Conservation (phyloP, 2,113 vertebrate genomes). For the Cottus gobio region DNA sequence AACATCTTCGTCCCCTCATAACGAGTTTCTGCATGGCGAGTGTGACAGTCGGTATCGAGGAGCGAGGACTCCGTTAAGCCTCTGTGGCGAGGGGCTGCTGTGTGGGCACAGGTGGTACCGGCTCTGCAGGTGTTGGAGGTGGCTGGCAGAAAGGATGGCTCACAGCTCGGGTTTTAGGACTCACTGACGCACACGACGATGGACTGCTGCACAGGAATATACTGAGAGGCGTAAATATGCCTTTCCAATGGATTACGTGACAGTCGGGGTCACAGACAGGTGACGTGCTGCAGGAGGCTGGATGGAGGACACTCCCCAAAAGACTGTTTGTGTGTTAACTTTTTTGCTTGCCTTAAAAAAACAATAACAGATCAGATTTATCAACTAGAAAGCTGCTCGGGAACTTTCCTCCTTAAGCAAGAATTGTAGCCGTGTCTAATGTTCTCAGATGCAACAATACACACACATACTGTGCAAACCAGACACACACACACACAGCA, state of each 20-base stretch:
- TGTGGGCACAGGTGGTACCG: constrained; percentile 49
- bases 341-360: background rate
- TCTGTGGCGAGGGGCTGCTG: constrained; percentile 24
- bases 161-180: constrained; percentile 39
- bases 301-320: background rate
- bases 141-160: constrained; percentile 27
- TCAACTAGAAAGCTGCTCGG: background rate
- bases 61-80: constrained; percentile 40
- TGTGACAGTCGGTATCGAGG: constrained; percentile 13
- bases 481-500: background rate
- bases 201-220: background rate
- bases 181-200: constrained; percentile 11
- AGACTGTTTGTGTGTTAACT: background rate
- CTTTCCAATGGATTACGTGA: background rate
- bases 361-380: background rate
- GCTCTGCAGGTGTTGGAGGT: constrained; percentile 44
- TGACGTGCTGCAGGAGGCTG: background rate
- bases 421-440: constrained; percentile 16
- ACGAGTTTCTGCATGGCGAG: background rate
- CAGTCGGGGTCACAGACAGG: constrained; percentile 1
- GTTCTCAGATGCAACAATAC: background rate
- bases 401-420: background rate
- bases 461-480: background rate
- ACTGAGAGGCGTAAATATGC: background rate
- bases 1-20: background rate